These are phyloP conservation scores for Eurytoma californica DNA, from an alignment of 2,888 invertebrate genomes.

Conservation along the genomic window DNA sequence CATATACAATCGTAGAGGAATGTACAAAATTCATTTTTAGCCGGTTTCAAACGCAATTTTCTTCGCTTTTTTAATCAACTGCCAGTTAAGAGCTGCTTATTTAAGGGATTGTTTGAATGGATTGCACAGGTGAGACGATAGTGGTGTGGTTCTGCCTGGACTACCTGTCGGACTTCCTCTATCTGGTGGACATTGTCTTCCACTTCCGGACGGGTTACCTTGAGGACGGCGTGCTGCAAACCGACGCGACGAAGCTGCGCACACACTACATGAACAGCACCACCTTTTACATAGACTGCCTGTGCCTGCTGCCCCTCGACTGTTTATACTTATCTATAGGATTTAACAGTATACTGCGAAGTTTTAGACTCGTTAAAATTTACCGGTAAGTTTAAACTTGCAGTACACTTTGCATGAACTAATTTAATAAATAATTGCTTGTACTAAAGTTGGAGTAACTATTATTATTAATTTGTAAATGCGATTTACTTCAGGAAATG, in stretches of 20 bases:
- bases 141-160: constrained; percentile 98
- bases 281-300: constrained; percentile 98
- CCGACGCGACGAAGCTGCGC: constrained; percentile 93
- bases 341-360: constrained; percentile 95
- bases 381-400: constrained; percentile 79
- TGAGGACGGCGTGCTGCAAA: constrained; percentile 98
- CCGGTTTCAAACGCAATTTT: too few species aligned
- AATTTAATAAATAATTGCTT: too few species aligned
- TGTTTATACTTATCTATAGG: constrained; percentile 98
- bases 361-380: constrained; percentile 97
- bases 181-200: constrained; percentile 96
- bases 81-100: background rate
- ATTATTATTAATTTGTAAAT: too few species aligned
- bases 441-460: too few species aligned
- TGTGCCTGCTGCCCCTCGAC: constrained; percentile 97
- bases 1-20: too few species aligned
- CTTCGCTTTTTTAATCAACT: too few species aligned
- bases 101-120: background rate
- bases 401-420: too few species aligned
- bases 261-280: constrained; percentile 99
- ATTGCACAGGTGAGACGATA: constrained; percentile 84
- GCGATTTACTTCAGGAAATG: too few species aligned
- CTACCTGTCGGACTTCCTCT: constrained; percentile 96
- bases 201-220: constrained; percentile 98
- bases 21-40: too few species aligned